Percentiles rank a stretch among this genome's conserved stretches.
These are phyloP conservation scores for Enteromius treurensis DNA, from an alignment of 2,797 vertebrate genomes.

Conservation along the genomic window DNA sequence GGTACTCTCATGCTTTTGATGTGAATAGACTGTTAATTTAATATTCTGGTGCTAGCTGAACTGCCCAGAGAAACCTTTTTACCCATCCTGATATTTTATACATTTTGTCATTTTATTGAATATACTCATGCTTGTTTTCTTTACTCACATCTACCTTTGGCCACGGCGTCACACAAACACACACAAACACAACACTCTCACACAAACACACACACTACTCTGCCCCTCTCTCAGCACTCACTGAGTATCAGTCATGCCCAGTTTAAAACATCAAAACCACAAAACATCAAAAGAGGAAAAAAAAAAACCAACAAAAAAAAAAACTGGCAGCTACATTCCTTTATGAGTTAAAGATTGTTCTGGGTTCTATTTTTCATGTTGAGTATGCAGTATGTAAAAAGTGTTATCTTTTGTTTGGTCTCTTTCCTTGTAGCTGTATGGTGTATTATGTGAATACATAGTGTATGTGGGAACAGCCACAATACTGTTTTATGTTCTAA, in stretches of 20 bases:
- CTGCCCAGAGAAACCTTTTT: constrained; percentile 58
- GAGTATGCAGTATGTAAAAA: constrained; percentile 87
- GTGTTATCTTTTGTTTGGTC: constrained; percentile 79
- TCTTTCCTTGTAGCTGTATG: constrained; percentile 87
- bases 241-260: constrained; percentile 62
- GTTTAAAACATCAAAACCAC: constrained; percentile 52
- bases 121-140: constrained; percentile 69
- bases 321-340: constrained; percentile 87
- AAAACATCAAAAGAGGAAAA: constrained; percentile 57
- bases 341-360: constrained; percentile 80
- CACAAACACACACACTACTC: constrained; percentile 56
- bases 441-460: constrained; percentile 90
- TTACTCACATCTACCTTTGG: constrained; percentile 53
- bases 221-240: constrained; percentile 65
- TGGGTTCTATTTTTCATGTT: constrained; percentile 82
- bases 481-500: constrained; percentile 87
- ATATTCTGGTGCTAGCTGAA: constrained; percentile 66
- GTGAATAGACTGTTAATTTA: constrained; percentile 76
- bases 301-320: constrained; percentile 54
- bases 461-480: constrained; percentile 84
- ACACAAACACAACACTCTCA: constrained; percentile 51
- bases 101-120: constrained; percentile 63
- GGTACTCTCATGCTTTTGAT: constrained; percentile 69
- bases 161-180: constrained; percentile 48
- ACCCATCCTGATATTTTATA: constrained; percentile 64